A percentile compares a stretch with the other conserved stretches of the same genome.
These are phyloP conservation scores for Ifrita kowaldi DNA, from an alignment of 2,113 vertebrate genomes.

Conservation along the genomic window DNA sequence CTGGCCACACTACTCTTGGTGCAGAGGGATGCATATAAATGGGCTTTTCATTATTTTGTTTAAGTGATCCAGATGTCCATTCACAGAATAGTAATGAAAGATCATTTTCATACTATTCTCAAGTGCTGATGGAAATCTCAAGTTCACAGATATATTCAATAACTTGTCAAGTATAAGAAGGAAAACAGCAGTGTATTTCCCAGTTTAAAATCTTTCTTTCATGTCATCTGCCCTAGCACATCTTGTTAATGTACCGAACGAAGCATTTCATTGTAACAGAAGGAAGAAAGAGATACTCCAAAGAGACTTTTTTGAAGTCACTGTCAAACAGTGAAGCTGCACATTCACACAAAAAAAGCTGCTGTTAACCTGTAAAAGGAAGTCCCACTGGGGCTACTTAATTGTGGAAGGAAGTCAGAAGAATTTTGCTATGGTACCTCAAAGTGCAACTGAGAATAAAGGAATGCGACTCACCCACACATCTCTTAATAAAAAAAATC, in stretches of 20 bases:
- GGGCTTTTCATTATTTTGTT: background rate
- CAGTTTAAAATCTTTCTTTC: constrained; percentile 10
- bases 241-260: background rate
- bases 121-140: background rate
- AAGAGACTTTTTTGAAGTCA: constrained; percentile 20
- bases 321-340: background rate
- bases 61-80: background rate
- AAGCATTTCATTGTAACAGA: background rate
- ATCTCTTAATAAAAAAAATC: background rate
- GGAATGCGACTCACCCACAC: background rate
- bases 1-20: background rate
- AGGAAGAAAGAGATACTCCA: constrained; percentile 3
- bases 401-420: constrained; percentile 5
- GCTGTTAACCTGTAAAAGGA: constrained; percentile 33
- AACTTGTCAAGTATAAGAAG: background rate
- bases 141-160: background rate
- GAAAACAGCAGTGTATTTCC: background rate
- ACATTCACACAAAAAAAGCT: background rate
- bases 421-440: background rate
- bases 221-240: background rate
- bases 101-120: background rate
- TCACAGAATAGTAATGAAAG: background rate
- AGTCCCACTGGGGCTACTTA: constrained; percentile 8
- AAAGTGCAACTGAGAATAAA: background rate
- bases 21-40: background rate